Base-by-base conservation (phyloP, 2,888 invertebrate species). In the Leucophenga maculata region DNA sequence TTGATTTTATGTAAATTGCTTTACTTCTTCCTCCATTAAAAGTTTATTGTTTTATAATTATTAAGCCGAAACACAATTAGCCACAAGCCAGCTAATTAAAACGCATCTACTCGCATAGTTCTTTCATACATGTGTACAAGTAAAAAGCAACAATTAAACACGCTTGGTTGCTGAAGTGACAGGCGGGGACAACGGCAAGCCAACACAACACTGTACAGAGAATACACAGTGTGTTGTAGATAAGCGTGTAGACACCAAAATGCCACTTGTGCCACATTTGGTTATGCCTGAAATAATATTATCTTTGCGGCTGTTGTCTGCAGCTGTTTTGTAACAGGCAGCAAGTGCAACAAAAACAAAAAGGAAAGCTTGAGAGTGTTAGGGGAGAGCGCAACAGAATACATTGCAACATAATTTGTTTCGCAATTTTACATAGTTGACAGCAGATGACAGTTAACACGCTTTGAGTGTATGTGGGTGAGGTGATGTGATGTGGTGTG, bases 211-310 rank as follows among this genome's bases (percentile, higher is more conserved):
- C 13, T 14, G 46, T 26, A 26, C 26, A 26, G 4, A 26, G 4
- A 26, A 4, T 26, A 26, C 6, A 32, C 18, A 11, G 39, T 39
- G 39, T 50, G 50, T 50, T 50, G 50, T 16, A 50, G 50, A 50
- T 50, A 50, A 50, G n/a, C 6, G 39, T 18, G 16, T 22, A 48
- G 46, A 46, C 46, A 39, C 8, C 39, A 39, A 48, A 64, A 48
- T 48, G 46, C 62, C 48, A 48, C 62, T 64, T 64, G 62, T 64
- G 22, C 62, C 62, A 64, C 62, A 64, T 64, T 64, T 64, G 22
- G 62, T 64, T 64, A 48, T 48, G n/a, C 14, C 14, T 22, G 62
- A 0, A 52, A 68, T 18, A 60, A 52, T 60, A 60, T 68, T 66
- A 50, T 68, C 67, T 62, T 64, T 22, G 62, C 13, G 62, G 62